Conservation (phyloP, 2,113 vertebrate species). For the Pavo muticus region DNA sequence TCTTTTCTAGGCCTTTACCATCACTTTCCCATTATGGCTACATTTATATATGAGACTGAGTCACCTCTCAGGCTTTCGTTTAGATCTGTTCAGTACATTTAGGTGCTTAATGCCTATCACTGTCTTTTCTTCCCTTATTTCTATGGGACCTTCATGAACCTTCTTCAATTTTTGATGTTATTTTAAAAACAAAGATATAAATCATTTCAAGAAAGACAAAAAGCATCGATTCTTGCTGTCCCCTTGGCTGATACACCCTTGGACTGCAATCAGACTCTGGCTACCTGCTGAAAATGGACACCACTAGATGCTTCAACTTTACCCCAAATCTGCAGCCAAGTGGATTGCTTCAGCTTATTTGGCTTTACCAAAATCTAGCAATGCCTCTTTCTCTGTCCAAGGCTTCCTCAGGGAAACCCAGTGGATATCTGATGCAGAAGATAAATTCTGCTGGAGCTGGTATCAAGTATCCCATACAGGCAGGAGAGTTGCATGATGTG, state of each 20-base stretch:
- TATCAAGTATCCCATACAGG: not conserved
- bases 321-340: not conserved
- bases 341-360: no score
- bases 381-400: no score
- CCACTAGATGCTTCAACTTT: not conserved
- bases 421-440: not conserved
- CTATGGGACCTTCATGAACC: not conserved
- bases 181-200: constrained; percentile 5
- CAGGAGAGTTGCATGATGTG: not conserved
- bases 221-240: not conserved
- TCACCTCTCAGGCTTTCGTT: not conserved
- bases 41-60: not conserved
- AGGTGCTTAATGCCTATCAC: not conserved
- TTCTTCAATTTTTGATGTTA: not conserved
- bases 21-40: not conserved
- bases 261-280: not conserved
- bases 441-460: not conserved
- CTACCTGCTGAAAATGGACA: not conserved
- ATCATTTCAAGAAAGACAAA: not conserved
- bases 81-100: not conserved
- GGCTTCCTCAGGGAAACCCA: no score
- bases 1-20: not conserved
- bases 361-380: no score
- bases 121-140: constrained; percentile 1
- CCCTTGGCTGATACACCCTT: not conserved